A percentile compares a stretch with the other conserved stretches of the same genome.
Conservation (phyloP, 2,113 vertebrate genomes). For the Suncus etruscus region DNA sequence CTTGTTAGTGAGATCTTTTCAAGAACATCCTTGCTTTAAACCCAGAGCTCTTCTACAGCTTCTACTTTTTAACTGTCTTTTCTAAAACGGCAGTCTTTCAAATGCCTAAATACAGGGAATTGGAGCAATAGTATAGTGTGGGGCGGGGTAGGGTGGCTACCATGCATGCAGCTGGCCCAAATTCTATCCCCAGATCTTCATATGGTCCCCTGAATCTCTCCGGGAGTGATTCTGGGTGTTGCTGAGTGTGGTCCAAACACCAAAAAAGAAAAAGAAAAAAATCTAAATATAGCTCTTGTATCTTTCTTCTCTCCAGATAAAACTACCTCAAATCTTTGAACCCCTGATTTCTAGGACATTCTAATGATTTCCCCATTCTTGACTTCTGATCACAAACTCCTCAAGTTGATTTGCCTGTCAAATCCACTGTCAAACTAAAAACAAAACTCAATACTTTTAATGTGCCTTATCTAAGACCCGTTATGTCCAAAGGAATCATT, state of each 20-base stretch:
- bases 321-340: background rate
- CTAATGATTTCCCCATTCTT: background rate
- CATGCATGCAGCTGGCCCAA: too few relatives aligned
- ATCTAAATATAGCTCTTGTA: background rate
- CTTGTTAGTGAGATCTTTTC: background rate
- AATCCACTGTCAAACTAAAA: background rate
- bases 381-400: background rate
- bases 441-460: background rate
- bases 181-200: too few relatives aligned
- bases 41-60: constrained; percentile 4
- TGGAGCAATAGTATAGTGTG: too few relatives aligned
- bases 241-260: too few relatives aligned
- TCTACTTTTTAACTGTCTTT: constrained; percentile 21
- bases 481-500: background rate
- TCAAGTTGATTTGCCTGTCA: background rate
- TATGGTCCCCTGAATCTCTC: too few relatives aligned
- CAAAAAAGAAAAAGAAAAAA: too few relatives aligned
- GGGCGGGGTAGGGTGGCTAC: too few relatives aligned
- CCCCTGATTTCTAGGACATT: background rate
- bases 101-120: background rate
- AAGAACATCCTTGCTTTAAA: constrained; percentile 26
- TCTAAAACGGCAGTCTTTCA: background rate
- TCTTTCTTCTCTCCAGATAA: background rate
- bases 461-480: background rate
- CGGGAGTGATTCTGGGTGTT: too few relatives aligned